These are phyloP conservation scores for Panagrolaimus sp. DNA, from an alignment of 1,140 invertebrate species.

Conservation along the genomic window DNA sequence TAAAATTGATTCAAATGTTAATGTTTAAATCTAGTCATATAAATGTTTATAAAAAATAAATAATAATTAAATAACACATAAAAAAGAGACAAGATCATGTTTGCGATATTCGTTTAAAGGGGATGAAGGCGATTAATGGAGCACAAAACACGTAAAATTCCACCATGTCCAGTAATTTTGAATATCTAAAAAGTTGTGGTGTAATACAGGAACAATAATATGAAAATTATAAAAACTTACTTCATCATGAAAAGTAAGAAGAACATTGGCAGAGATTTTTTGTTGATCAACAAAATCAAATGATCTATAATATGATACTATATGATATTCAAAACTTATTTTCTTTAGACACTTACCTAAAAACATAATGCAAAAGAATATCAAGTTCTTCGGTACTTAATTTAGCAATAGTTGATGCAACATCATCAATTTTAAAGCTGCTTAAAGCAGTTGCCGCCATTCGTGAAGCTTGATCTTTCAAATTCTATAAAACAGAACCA, in stretches of 20 bases:
- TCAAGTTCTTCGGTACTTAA: not conserved
- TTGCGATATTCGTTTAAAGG: not conserved
- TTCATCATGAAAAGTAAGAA: not conserved
- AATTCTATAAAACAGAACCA: not conserved
- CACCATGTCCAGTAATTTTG: not conserved
- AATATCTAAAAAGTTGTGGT: not conserved
- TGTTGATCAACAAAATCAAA: constrained; percentile 7
- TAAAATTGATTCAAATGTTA: constrained; percentile 14
- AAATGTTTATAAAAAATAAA: not conserved
- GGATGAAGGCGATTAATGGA: constrained; percentile 11
- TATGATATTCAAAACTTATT: not conserved
- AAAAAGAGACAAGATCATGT: constrained; percentile 7
- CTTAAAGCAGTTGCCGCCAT: not conserved
- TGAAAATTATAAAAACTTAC: not conserved
- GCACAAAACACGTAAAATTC: not conserved
- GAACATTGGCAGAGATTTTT: not conserved
- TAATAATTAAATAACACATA: not conserved
- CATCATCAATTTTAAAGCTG: constrained; percentile 2
- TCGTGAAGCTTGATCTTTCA: not conserved
- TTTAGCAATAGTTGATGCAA: not conserved
- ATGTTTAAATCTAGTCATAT: constrained; percentile 23
- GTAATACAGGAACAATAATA: not conserved
- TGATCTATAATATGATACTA: too few relatives aligned
- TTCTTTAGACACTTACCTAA: constrained; percentile 1
- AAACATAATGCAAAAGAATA: not conserved